Base-by-base conservation (phyloP, 2,888 invertebrate genomes). In the Lamellibrachia satsuma region DNA sequence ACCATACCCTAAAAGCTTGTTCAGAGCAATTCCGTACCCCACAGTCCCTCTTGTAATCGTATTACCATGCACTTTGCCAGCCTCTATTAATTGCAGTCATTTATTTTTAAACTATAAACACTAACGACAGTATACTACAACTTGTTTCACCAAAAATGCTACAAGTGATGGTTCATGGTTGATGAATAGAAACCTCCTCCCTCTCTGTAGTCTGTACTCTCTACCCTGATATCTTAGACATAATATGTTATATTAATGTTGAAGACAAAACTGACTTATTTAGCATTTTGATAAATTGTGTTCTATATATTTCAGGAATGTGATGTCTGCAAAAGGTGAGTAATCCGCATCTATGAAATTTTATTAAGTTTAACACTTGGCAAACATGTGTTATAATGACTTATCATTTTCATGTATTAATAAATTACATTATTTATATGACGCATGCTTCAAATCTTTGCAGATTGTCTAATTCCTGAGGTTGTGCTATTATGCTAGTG, bases 261-360 rank as follows among this genome's bases (percentile, higher is more conserved):
- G 57, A 57, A 57, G 39, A 39, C 15, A 57, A 15, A 57, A 11
- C 15, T 15, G 90, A 52, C 90, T 93, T 93, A 90, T 55, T 91
- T 52, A 6, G 91, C 51, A 93, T 15, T 52, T 27, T 55, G 0
- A 11, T 11, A 51, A 52, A 55, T 39, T 90, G 52, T 90, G 39
- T 92, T 94, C 93, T 93, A 94, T 95, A 95, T 94, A 92, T 96
- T 96, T 91, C 95, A 97, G 97, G 97, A 97, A 96, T 97, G 97
- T 96, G 97, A 97, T 94, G 97, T 97, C 94, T 97, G 97, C 94
- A 97, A 97, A 94, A 97, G 96, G 97, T 97, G 95, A 95, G 96
- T 94, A 27, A 90, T 91, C 39, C 39, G 39, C 39, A 22, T 75
- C 15, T 15, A 75, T 75, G 75, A 75, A 75, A 75, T 75, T n/a